Evolutionary conservation across 2,888 invertebrate genomes (phyloP).

Genomic region (Brachylomia viminalis): DNA sequence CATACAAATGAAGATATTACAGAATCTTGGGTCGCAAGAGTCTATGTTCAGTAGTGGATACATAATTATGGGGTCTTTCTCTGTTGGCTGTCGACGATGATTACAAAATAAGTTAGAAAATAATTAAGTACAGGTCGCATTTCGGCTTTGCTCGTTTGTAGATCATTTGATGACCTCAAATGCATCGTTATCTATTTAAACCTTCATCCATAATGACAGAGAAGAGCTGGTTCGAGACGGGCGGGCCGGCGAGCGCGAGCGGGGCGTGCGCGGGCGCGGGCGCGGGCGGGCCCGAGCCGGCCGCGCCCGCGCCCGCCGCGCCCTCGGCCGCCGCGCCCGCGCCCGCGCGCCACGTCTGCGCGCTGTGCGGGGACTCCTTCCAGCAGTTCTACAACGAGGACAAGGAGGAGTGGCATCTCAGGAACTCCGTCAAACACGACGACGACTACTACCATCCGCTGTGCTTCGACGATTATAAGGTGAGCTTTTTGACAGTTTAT

Average conservation of each 20-base stretch:
- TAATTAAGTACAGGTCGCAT: neutral
- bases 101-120: neutral
- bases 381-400: constrained; percentile 99
- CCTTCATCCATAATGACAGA: constrained; percentile 85
- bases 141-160: neutral
- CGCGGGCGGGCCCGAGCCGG: constrained; percentile 79
- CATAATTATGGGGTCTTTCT: neutral
- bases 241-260: constrained; percentile 81
- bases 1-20: neutral
- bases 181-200: neutral
- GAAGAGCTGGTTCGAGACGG: constrained; percentile 96
- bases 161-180: neutral
- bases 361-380: constrained; percentile 97
- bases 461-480: constrained; percentile 96
- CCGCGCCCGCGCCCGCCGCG: constrained; percentile 75
- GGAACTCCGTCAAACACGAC: constrained; percentile 95
- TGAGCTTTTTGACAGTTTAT: constrained; percentile 69
- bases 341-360: constrained; percentile 93
- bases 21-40: neutral
- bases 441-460: constrained; percentile 96
- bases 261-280: constrained; percentile 89
- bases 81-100: neutral
- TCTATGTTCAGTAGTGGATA: neutral
- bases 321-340: constrained; percentile 92
- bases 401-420: constrained; percentile 98